Evolutionary conservation across 2,113 vertebrate species (phyloP).

Genomic region (Nothoprocta pentlandii): DNA sequence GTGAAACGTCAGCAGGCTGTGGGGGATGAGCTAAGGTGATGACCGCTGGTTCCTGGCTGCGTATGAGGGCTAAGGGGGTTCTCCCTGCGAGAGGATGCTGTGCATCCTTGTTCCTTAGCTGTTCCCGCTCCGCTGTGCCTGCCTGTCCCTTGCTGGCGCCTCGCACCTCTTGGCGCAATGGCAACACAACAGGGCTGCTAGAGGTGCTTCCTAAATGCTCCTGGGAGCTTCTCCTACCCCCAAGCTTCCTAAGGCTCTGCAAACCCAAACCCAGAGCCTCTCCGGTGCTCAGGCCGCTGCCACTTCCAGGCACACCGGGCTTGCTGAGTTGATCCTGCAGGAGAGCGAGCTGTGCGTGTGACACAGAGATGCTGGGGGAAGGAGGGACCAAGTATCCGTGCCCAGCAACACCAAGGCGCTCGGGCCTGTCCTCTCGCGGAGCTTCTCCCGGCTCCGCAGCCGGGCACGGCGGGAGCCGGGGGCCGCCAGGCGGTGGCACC

Average conservation of each 20-base stretch:
- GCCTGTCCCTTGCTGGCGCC: background rate
- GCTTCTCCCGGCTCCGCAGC: background rate
- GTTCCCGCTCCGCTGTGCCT: fast-evolving
- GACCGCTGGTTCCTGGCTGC: background rate
- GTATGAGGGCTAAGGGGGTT: background rate
- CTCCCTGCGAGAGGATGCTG: background rate
- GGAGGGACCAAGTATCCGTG: fast-evolving
- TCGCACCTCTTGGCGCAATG: background rate
- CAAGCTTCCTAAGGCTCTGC: background rate
- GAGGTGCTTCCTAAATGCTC: background rate
- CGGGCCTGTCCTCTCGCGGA: background rate
- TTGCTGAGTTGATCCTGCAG: fast-evolving
- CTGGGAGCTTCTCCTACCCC: background rate
- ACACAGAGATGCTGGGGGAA: background rate
- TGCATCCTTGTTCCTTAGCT: background rate
- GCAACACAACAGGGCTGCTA: background rate
- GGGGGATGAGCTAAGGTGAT: background rate
- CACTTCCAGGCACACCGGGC: background rate
- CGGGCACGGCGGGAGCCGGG: background rate
- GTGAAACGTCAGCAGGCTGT: background rate
- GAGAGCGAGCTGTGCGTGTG: fast-evolving
- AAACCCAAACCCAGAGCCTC: background rate
- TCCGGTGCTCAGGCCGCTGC: fast-evolving
- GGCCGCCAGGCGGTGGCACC: background rate
- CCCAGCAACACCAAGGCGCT: background rate